Percentiles rank a stretch among this genome's conserved stretches.
Evolutionary conservation across 2,888 invertebrate genomes (phyloP).

Genomic region (Formica aserva): DNA sequence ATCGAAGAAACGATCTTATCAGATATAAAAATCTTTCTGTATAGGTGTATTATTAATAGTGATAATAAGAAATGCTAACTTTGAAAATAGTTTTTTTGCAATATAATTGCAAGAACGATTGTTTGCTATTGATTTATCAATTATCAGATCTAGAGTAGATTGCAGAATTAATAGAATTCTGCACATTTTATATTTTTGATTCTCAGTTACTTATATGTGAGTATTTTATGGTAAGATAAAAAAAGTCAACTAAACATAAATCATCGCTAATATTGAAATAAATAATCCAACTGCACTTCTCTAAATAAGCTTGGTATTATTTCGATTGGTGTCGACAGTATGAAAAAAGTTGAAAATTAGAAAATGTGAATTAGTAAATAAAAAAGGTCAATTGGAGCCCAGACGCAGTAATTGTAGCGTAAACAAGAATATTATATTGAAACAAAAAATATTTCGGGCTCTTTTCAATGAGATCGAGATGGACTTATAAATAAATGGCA

Average conservation of each 20-base stretch:
- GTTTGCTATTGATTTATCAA: neutral
- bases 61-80: neutral
- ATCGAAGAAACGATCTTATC: neutral
- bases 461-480: no score
- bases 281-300: neutral
- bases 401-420: no score
- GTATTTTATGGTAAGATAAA: neutral
- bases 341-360: slow-evolving; percentile 33
- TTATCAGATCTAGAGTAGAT: neutral
- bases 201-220: neutral
- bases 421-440: no score
- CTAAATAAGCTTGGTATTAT: slow-evolving; percentile 13
- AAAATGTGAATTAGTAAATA: neutral
- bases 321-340: neutral
- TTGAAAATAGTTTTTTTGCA: neutral
- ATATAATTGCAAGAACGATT: neutral
- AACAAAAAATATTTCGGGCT: no score
- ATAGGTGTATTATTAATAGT: neutral
- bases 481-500: no score
- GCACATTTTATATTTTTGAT: neutral
- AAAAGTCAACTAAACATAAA: neutral
- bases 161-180: neutral
- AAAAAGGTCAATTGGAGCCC: no score
- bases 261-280: neutral
- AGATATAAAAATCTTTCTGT: neutral